Evolutionary conservation across 2,797 vertebrate species (phyloP).

Genomic region (Acipenser ruthenus): DNA sequence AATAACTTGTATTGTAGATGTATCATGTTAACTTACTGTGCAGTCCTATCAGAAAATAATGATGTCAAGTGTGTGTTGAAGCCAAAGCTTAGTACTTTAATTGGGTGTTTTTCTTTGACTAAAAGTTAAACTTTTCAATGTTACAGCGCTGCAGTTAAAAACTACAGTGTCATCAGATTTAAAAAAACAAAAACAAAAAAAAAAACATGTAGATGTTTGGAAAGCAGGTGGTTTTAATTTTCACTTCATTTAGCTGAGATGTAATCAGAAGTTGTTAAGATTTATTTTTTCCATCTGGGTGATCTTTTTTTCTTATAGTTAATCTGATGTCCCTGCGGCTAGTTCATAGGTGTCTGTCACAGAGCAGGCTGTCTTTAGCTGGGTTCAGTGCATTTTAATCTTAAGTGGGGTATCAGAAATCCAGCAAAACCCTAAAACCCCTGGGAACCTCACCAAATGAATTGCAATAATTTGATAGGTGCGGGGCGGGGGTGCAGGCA

Average conservation of each 20-base stretch:
- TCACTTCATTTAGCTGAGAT: background rate
- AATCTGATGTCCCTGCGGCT: background rate
- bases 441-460: too few relatives aligned
- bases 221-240: conserved; percentile 8
- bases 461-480: too few relatives aligned
- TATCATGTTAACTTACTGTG: background rate
- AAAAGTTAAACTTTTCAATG: background rate
- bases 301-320: conserved; percentile 4
- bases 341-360: background rate
- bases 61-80: background rate
- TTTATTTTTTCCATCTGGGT: conserved; percentile 3
- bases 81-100: background rate
- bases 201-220: background rate
- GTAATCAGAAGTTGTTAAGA: conserved; percentile 1
- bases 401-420: too few relatives aligned
- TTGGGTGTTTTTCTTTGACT: background rate
- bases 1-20: too few relatives aligned
- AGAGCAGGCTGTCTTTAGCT: too few relatives aligned
- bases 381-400: too few relatives aligned
- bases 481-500: too few relatives aligned
- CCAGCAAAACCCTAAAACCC: too few relatives aligned
- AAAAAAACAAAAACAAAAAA: conserved; percentile 5
- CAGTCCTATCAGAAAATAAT: background rate
- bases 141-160: background rate
- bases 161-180: conserved; percentile 1